These are phyloP conservation scores for Drosophila villosipedis DNA, from an alignment of 2,888 invertebrate species.

Conservation along the genomic window DNA sequence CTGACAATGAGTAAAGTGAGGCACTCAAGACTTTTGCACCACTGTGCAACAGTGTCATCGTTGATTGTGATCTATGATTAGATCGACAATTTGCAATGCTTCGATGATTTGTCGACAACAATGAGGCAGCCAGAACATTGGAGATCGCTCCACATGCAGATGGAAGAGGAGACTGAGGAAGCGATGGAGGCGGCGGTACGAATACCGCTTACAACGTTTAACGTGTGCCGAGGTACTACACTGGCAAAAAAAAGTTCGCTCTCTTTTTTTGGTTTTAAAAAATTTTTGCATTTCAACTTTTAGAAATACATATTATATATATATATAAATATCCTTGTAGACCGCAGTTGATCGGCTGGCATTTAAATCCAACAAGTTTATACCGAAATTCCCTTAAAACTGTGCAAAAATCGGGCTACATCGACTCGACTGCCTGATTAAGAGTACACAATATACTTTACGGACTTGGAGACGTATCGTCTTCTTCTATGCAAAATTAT, in stretches of 20 bases:
- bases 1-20: not conserved
- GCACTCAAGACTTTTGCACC: conserved; percentile 7
- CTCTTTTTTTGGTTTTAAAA: not conserved
- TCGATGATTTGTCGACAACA: conserved; percentile 73
- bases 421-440: not conserved
- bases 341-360: not conserved
- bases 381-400: not conserved
- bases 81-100: conserved; percentile 80
- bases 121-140: conserved; percentile 51
- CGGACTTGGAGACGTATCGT: not conserved
- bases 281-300: not conserved
- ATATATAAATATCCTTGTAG: not conserved
- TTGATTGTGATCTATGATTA: conserved; percentile 64
- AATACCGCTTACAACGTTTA: not conserved
- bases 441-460: not conserved
- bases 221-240: not conserved
- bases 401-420: not conserved
- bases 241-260: not conserved
- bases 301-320: not conserved
- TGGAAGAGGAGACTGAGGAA: not conserved
- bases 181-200: not conserved
- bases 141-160: conserved; percentile 1
- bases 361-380: not conserved
- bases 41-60: conserved; percentile 32
- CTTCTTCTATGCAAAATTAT: not conserved